Percentiles rank a stretch among this genome's conserved stretches.
These are phyloP conservation scores for Beris chalybata DNA, from an alignment of 2,888 invertebrate genomes.

Conservation along the genomic window DNA sequence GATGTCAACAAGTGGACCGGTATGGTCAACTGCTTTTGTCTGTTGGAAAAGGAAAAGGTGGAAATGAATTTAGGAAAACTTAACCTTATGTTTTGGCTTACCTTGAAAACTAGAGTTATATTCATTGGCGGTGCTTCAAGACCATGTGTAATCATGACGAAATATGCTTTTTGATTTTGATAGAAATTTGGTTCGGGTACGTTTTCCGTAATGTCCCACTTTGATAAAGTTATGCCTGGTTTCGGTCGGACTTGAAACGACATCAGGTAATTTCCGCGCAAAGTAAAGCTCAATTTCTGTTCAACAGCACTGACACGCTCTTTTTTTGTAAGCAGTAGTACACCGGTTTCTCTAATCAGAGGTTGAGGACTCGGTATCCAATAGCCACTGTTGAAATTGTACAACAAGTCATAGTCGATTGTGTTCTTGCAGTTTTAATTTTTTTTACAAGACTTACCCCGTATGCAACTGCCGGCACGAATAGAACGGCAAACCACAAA, in stretches of 20 bases:
- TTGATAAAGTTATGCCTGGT: slow-evolving; percentile 42
- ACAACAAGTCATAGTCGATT: background rate
- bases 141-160: slow-evolving; percentile 47
- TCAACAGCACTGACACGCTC: slow-evolving; percentile 39
- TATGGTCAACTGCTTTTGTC: slow-evolving; percentile 42
- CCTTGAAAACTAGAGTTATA: slow-evolving; percentile 46
- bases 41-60: slow-evolving; percentile 31
- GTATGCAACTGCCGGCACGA: slow-evolving; percentile 45
- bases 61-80: background rate
- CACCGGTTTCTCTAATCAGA: slow-evolving; percentile 44
- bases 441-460: slow-evolving; percentile 41
- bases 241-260: slow-evolving; percentile 47
- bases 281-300: slow-evolving; percentile 42
- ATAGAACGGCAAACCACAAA: slow-evolving; percentile 47
- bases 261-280: slow-evolving; percentile 45
- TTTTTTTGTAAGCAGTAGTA: slow-evolving; percentile 41
- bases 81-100: slow-evolving; percentile 19
- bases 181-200: slow-evolving; percentile 45
- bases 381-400: slow-evolving; percentile 43
- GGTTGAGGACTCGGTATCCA: slow-evolving; percentile 48
- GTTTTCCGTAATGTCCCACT: slow-evolving; percentile 44
- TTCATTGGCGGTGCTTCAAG: slow-evolving; percentile 46
- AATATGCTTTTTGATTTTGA: slow-evolving; percentile 45
- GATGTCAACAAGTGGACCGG: slow-evolving; percentile 46
- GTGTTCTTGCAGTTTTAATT: background rate